Evolutionary conservation across 2,113 vertebrate species (phyloP).

Genomic region (Trogon surrucura): DNA sequence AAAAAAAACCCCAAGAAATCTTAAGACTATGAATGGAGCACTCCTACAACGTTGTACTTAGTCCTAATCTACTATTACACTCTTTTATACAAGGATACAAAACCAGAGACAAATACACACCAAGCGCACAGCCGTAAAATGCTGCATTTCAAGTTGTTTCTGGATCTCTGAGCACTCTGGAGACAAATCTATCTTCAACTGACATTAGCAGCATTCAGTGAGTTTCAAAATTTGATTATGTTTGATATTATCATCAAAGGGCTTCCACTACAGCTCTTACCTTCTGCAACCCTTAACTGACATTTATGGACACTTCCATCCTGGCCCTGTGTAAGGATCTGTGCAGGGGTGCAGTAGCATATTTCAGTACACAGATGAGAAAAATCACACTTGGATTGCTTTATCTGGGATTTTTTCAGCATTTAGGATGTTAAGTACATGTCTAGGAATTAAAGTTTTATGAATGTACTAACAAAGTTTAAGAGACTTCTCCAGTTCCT

Average conservation of each 20-base stretch:
- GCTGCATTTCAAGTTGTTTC: neutral
- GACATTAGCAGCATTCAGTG: neutral
- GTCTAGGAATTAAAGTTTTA: neutral
- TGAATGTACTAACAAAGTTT: neutral
- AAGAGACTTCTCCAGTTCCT: rapidly evolving
- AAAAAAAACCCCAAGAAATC: neutral
- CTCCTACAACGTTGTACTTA: neutral
- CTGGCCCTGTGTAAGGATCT: neutral
- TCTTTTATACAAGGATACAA: neutral
- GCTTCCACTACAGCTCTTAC: neutral
- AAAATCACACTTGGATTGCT: neutral
- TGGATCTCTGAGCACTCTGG: neutral
- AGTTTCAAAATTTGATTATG: neutral
- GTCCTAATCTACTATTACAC: neutral
- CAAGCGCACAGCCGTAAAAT: neutral
- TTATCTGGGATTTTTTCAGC: neutral
- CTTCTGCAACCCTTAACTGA: neutral
- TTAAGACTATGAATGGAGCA: neutral
- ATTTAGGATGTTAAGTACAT: neutral
- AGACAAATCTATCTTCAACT: neutral
- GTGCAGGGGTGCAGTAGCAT: neutral
- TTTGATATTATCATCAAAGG: neutral
- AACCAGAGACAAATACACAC: neutral
- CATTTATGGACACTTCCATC: rapidly evolving
- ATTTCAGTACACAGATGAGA: neutral